Evolutionary conservation across 2,113 vertebrate genomes (phyloP).

Genomic region (Oncorhynchus kisutch): DNA sequence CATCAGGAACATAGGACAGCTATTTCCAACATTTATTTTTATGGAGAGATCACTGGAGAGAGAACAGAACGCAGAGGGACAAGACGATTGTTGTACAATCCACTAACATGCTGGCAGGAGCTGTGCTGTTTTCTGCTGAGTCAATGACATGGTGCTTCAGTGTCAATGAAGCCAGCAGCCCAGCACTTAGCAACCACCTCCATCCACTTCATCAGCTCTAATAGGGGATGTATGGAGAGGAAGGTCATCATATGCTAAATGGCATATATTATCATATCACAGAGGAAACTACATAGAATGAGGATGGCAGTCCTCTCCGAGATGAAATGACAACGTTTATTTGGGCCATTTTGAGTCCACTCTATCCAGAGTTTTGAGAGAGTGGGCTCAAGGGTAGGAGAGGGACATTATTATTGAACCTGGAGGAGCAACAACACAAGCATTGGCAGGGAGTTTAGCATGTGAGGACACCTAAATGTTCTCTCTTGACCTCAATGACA

Average conservation of each 20-base stretch:
- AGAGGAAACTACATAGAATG: background rate
- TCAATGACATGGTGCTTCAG: constrained; percentile 9
- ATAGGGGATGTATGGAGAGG: constrained; percentile 35
- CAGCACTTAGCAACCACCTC: constrained; percentile 46
- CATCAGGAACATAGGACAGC: constrained; percentile 42
- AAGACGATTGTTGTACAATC: constrained; percentile 20
- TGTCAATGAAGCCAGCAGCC: constrained; percentile 31
- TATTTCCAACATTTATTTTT: constrained; percentile 23
- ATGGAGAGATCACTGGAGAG: background rate
- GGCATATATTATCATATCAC: background rate
- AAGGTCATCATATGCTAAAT: constrained; percentile 36
- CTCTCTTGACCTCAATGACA: too few species aligned
- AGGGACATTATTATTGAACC: too few species aligned
- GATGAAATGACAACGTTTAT: constrained; percentile 13
- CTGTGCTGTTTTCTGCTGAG: too few species aligned
- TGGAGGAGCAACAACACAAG: too few species aligned
- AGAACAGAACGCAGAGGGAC: background rate
- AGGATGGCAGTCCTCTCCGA: background rate
- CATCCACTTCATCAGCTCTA: constrained; percentile 47
- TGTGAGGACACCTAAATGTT: too few species aligned
- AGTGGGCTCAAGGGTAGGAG: background rate
- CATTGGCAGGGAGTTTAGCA: too few species aligned
- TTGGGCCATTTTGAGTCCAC: constrained; percentile 8
- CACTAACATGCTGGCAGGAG: constrained; percentile 12
- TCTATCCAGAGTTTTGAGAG: background rate